A percentile compares a stretch with the other conserved stretches of the same genome.
Conservation (phyloP, 2,888 invertebrate species). For the Eupithecia vulgata region DNA sequence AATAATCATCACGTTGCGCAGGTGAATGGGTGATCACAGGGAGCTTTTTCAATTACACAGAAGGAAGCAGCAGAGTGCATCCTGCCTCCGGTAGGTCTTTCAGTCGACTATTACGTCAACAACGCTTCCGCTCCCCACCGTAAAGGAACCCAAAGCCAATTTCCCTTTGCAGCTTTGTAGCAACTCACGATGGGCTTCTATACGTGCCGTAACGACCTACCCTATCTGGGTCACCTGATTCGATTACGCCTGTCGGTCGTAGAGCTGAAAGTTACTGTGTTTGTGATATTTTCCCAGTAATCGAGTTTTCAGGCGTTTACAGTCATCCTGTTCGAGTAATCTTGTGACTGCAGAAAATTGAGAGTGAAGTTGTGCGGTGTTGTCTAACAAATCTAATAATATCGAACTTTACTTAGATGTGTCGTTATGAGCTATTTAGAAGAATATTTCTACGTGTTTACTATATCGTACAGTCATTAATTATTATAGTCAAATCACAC, state of each 20-base stretch:
- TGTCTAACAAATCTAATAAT: neutral
- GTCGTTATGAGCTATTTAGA: neutral
- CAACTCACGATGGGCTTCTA: neutral
- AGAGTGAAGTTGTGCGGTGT: neutral
- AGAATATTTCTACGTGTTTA: neutral
- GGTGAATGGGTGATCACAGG: too few species aligned
- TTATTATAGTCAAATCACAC: too few species aligned
- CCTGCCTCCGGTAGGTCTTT: neutral
- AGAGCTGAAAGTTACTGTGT: constrained; percentile 14
- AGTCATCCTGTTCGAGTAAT: neutral
- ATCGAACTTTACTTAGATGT: too few species aligned
- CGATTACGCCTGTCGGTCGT: constrained; percentile 14
- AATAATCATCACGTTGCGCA: too few species aligned
- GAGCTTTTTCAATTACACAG: neutral
- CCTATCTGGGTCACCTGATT: constrained; percentile 17
- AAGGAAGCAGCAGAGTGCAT: neutral
- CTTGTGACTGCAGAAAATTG: neutral
- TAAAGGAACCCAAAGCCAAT: neutral
- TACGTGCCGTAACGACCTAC: neutral
- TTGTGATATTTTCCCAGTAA: neutral
- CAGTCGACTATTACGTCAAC: neutral
- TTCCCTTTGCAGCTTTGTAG: neutral
- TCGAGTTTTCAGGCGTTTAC: neutral
- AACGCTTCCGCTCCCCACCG: neutral
- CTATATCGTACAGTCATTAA: too few species aligned